Percentiles rank a stretch among this genome's conserved stretches.
Conservation (phyloP, 2,797 vertebrate species). For the Tarsius wallacei region DNA sequence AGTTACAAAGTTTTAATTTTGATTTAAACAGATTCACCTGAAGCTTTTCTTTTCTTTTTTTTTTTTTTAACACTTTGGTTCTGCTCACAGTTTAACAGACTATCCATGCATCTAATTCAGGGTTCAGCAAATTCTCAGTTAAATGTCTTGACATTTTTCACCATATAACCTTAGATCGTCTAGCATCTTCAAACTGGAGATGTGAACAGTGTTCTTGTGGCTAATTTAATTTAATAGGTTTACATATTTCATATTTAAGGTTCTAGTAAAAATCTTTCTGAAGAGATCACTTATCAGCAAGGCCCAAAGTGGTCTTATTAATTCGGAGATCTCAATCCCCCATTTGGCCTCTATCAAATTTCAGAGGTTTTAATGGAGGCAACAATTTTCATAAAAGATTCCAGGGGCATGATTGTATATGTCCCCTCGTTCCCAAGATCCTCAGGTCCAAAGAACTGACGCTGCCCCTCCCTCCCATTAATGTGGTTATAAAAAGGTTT, state of each 20-base stretch:
- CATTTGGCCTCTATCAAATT: not conserved
- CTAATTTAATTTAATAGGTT: constrained; percentile 22
- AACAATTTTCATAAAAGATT: not conserved
- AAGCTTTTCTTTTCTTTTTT: not conserved
- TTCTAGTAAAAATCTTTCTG: not conserved
- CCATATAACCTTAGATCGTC: not conserved
- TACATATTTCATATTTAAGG: not conserved
- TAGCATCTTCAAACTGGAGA: not conserved
- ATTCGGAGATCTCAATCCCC: not conserved
- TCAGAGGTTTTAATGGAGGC: not conserved
- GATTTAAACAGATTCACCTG: constrained; percentile 9
- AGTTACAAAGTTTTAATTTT: constrained; percentile 1
- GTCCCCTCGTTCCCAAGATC: not conserved
- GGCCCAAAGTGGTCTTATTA: not conserved
- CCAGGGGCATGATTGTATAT: not conserved
- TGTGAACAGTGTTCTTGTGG: not conserved
- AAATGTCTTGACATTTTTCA: constrained; percentile 44
- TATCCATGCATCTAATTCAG: not conserved
- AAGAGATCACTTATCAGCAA: constrained; percentile 24
- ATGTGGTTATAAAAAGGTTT: not conserved
- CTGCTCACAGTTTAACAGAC: not conserved
- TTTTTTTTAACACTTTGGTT: not conserved
- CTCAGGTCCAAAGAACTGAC: not conserved
- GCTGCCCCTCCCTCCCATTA: not conserved
- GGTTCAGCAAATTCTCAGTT: constrained; percentile 49